Base-by-base conservation (phyloP, 2,888 invertebrate species). In the Trachelus troglodyta region DNA sequence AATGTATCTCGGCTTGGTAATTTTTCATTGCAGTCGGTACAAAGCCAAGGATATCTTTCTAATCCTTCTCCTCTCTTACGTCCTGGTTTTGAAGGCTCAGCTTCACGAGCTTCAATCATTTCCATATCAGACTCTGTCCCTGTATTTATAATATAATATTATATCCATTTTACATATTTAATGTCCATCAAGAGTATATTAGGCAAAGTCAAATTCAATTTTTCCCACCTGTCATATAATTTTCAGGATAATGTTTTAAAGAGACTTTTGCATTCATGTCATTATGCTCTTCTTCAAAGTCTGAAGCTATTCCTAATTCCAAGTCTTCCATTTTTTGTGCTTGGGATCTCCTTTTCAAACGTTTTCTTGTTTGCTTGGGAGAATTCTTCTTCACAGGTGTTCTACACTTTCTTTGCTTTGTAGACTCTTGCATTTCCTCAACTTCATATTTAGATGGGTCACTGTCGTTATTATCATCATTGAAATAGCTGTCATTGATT, bases 11-110 rank as follows among this genome's bases (percentile, higher is more conserved):
- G 90, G 78, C 90, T 90, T 75, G 92, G 91, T 73, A 92, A 86
- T 87, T 92, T 91, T 71, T 92, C 90, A 79, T 93, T 92, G 84
- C 93, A 93, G 79, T 93, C 93, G 35, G 92, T 92, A 83, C 93
- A 93, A 75, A 92, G 89, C 93, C 93, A 93, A 1, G 93, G 92
- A 88, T 93, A 93, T 35, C 91, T 89, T 31, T 92, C 91, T 89
- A 93, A 92, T 34, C 90, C 91, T 76, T 91, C 90, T 56, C 84
- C 84, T 56, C 85, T 86, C 76, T 88, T 89, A 76, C 85, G 84
- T 30, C 84, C 87, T 9, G 84, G 81, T 68, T 85, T 89, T 31
- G 83, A 76, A 23, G 82, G 69, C 68, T 89, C 88, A n/a, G 85
- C 81, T 34, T 86, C 81, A 78, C 84, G 85, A n/a, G 88, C 81